Percentiles rank a stretch among this genome's conserved stretches.
Evolutionary conservation across 1,140 invertebrate genomes (phyloP).

Genomic region (Doryteuthis pealeii): DNA sequence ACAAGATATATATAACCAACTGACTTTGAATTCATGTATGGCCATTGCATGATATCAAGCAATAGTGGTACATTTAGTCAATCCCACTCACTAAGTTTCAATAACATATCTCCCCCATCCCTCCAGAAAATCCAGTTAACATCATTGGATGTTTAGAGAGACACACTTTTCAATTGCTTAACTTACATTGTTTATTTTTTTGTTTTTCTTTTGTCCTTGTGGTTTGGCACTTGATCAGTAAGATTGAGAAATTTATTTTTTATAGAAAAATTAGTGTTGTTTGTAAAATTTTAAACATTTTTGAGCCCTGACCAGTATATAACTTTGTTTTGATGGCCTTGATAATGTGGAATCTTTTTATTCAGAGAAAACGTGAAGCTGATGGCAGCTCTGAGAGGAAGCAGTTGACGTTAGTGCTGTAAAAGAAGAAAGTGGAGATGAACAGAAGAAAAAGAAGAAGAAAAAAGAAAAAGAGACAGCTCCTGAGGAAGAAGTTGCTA

Average conservation of each 20-base stretch:
- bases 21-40: too few relatives aligned
- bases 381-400: background rate
- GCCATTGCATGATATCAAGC: too few relatives aligned
- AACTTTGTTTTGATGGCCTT: background rate
- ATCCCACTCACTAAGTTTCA: too few relatives aligned
- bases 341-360: background rate
- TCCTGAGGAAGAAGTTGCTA: background rate
- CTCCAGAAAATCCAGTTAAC: too few relatives aligned
- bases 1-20: too few relatives aligned
- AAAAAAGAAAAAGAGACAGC: constrained; percentile 52
- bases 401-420: constrained; percentile 3
- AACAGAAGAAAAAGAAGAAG: constrained; percentile 58
- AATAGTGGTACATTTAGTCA: too few relatives aligned
- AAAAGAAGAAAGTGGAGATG: constrained; percentile 44
- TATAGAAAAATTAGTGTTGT: background rate
- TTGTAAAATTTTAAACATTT: too few relatives aligned
- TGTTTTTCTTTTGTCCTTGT: background rate
- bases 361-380: background rate
- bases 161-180: too few relatives aligned
- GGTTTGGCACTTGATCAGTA: background rate
- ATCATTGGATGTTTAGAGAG: too few relatives aligned
- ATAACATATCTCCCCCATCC: too few relatives aligned
- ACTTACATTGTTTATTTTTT: too few relatives aligned
- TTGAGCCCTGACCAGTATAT: too few relatives aligned
- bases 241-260: background rate